Evolutionary conservation across 2,888 invertebrate species (phyloP), one percentile per base, ranked within the genome.

Genomic region (Leucoptera coffeella): DNA sequence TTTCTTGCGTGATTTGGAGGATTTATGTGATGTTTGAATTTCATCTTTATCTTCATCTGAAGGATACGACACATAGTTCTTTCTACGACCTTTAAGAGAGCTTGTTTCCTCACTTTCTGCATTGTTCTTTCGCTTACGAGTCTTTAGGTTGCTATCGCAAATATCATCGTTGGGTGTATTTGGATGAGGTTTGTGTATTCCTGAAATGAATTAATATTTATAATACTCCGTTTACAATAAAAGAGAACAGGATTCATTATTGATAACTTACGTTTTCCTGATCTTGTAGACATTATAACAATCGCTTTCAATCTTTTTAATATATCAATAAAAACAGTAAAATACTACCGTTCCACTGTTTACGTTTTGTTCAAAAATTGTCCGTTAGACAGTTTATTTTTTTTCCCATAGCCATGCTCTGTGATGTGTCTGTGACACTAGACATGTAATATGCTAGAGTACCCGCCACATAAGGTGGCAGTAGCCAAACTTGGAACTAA

Each of bases 231-330:
- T 24, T 25, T 25, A 14, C 14, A 11, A 22, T 20, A 28, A 9
- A 23, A 17, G 9, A 17, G 9, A 17, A 17, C 9, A 17, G 17
- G 6, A 17, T 9, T 17, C 17, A 6, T 17, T 17, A 9, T 6
- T 5, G 11, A 14, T 4, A 13, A 54, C 60, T 55, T 46, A 67
- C 67, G 48, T 51, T 57, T 67, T 21, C 64, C 59, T 28, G 65
- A 64, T 43, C 65, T 52, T 3, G 65, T 67, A 32, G 62, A 54
- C 65, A 67, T 65, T 12, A 17, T 17, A 7, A n/a, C n/a, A n/a
- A n/a, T n/a, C n/a, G n/a, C n/a, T n/a, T n/a, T n/a, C n/a, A n/a
- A n/a, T n/a, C n/a, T n/a, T n/a, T n/a, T n/a, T n/a, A n/a, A n/a
- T n/a, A n/a, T n/a, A n/a, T n/a, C n/a, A n/a, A n/a, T n/a, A n/a